Evolutionary conservation across 2,888 invertebrate species (phyloP).

Genomic region (Hypena proboscidalis): DNA sequence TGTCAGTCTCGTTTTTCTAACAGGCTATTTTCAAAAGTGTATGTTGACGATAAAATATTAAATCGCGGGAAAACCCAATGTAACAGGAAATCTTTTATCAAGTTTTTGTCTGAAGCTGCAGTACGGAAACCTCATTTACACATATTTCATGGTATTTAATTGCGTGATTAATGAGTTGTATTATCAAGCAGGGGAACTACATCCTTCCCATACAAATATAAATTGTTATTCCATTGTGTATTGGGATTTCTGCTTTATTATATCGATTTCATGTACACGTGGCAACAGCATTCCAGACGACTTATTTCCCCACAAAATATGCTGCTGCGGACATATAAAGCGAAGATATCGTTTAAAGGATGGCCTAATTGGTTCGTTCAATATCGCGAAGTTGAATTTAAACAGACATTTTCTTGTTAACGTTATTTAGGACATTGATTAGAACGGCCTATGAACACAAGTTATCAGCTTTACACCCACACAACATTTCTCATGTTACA

Average conservation of each 20-base stretch:
- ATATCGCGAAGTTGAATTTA: constrained; percentile 2
- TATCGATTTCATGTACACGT: not conserved
- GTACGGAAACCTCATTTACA: constrained; percentile 30
- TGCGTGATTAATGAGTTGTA: constrained; percentile 34
- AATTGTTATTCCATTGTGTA: constrained; percentile 6
- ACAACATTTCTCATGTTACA: constrained; percentile 47
- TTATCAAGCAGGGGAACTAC: constrained; percentile 35
- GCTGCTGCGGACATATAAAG: not conserved
- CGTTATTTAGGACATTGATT: constrained; percentile 23
- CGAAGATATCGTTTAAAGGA: not conserved
- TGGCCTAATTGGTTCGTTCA: not conserved
- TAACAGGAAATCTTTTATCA: constrained; percentile 31
- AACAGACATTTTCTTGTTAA: constrained; percentile 2
- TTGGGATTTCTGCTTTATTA: not conserved
- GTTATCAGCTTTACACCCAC: constrained; percentile 37
- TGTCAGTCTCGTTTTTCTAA: too few species aligned
- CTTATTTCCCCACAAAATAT: too few species aligned
- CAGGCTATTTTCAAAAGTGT: constrained; percentile 17
- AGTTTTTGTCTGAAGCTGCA: constrained; percentile 20
- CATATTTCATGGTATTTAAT: constrained; percentile 40
- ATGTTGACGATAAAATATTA: constrained; percentile 21
- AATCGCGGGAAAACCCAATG: constrained; percentile 14
- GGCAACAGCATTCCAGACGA: too few species aligned
- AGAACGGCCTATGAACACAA: constrained; percentile 21
- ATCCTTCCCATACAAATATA: constrained; percentile 33